phyloP scores from a whole-genome alignment of 2,797 vertebrate species.

The Enteromius fasciolatus region DNA sequence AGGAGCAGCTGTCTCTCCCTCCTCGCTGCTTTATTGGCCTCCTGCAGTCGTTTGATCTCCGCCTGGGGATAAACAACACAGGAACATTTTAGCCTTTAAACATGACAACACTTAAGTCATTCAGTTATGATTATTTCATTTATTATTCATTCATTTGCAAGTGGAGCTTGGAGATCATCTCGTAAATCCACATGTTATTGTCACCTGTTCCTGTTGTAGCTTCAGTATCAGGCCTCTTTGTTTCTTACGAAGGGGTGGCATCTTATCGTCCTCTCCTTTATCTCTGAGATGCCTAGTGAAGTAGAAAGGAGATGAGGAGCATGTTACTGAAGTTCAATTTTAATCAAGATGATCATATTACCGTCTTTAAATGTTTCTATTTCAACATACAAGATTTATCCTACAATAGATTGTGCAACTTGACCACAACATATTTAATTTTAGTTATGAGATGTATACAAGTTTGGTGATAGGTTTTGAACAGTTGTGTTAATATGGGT shows the following conservation, averaged over 20 bases:
- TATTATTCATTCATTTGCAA: neutral
- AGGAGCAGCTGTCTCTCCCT: conserved; percentile 93
- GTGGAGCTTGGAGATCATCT: neutral
- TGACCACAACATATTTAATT: neutral
- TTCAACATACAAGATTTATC: neutral
- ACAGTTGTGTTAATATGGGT: neutral
- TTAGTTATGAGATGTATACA: neutral
- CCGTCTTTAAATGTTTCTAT: neutral
- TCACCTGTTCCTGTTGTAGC: conserved; percentile 95
- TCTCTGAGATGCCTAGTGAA: conserved; percentile 84
- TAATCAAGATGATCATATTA: neutral
- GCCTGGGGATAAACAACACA: conserved; percentile 74
- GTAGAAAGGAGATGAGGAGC: neutral
- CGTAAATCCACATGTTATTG: neutral
- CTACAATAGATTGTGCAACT: neutral
- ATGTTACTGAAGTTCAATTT: neutral
- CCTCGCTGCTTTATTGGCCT: conserved; percentile 93
- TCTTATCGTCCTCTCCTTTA: conserved; percentile 98
- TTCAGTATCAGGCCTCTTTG: conserved; percentile 92
- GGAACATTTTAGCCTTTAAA: neutral
- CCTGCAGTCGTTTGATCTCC: conserved; percentile 96
- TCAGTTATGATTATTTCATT: neutral
- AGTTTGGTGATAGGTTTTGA: neutral
- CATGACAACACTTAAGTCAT: neutral
- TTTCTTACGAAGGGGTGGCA: conserved; percentile 95